Conservation (phyloP, 2,888 invertebrate genomes). For the Microplitis manilae region DNA sequence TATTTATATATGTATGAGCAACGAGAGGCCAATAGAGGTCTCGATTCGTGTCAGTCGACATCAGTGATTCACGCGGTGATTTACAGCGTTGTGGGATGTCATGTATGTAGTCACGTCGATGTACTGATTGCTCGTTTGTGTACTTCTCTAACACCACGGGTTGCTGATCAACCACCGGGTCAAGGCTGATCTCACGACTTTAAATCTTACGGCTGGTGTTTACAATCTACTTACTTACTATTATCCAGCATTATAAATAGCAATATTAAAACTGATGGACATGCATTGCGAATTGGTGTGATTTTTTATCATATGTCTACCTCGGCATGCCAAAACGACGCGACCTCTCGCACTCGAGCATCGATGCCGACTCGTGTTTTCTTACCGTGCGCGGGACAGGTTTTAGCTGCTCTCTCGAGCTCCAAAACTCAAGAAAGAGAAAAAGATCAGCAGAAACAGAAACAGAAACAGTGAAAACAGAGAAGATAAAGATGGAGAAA, state of each 20-base stretch:
- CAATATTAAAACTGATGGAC: slow-evolving; percentile 22
- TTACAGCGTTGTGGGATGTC: slow-evolving; percentile 57
- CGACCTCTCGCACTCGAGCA: slow-evolving; percentile 50
- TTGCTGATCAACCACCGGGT: slow-evolving; percentile 60
- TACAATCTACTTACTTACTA: no score
- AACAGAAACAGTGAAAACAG: background rate
- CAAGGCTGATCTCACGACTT: slow-evolving; percentile 55
- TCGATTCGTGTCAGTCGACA: slow-evolving; percentile 57
- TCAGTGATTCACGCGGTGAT: slow-evolving; percentile 62
- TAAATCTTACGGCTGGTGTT: no score
- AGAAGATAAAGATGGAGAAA: slow-evolving; percentile 27
- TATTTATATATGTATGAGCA: slow-evolving; percentile 24
- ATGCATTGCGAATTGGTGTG: slow-evolving; percentile 32
- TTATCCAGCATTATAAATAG: no score
- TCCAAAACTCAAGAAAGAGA: slow-evolving; percentile 49
- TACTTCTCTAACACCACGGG: slow-evolving; percentile 47
- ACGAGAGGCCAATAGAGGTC: slow-evolving; percentile 53
- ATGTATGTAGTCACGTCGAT: slow-evolving; percentile 44
- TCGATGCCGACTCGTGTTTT: slow-evolving; percentile 53
- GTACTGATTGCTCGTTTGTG: slow-evolving; percentile 62
- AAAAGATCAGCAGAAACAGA: no score
- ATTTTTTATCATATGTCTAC: slow-evolving; percentile 22
- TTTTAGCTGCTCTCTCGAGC: slow-evolving; percentile 42
- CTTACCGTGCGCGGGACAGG: slow-evolving; percentile 50
- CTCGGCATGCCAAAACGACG: slow-evolving; percentile 43